Evolutionary conservation across 1,140 invertebrate genomes (phyloP).

Genomic region (Patella vulgata): DNA sequence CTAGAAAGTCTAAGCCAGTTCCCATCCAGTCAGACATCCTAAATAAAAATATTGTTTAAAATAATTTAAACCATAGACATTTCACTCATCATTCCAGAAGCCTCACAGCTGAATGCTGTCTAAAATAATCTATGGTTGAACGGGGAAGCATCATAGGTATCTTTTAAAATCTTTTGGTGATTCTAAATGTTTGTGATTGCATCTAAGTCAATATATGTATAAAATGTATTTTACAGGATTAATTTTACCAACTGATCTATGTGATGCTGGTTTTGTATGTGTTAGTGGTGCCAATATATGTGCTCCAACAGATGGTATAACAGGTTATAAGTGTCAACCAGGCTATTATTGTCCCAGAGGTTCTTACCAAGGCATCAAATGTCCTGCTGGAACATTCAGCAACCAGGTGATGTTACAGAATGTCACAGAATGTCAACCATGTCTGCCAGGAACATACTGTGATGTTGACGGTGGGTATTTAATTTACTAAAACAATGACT

Average conservation of each 20-base stretch:
- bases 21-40: too few relatives aligned
- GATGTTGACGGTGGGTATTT: slow-evolving; percentile 47
- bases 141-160: too few relatives aligned
- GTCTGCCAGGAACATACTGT: slow-evolving; percentile 56
- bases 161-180: too few relatives aligned
- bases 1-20: too few relatives aligned
- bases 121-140: too few relatives aligned
- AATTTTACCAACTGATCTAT: slow-evolving; percentile 46
- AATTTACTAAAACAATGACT: not conserved
- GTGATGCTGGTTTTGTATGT: slow-evolving; percentile 59
- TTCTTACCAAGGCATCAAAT: slow-evolving; percentile 54
- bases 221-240: slow-evolving; percentile 40
- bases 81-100: too few relatives aligned
- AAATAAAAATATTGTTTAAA: too few relatives aligned
- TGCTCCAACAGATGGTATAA: slow-evolving; percentile 48
- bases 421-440: slow-evolving; percentile 50
- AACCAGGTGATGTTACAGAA: slow-evolving; percentile 48
- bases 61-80: too few relatives aligned
- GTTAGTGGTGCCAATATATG: slow-evolving; percentile 44
- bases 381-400: slow-evolving; percentile 57
- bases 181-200: too few relatives aligned
- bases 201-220: too few relatives aligned
- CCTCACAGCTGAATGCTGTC: too few relatives aligned
- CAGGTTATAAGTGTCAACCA: slow-evolving; percentile 51
- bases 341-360: slow-evolving; percentile 58